These are phyloP conservation scores for Bombus superbus DNA, from an alignment of 1,140 invertebrate species.

Conservation along the genomic window DNA sequence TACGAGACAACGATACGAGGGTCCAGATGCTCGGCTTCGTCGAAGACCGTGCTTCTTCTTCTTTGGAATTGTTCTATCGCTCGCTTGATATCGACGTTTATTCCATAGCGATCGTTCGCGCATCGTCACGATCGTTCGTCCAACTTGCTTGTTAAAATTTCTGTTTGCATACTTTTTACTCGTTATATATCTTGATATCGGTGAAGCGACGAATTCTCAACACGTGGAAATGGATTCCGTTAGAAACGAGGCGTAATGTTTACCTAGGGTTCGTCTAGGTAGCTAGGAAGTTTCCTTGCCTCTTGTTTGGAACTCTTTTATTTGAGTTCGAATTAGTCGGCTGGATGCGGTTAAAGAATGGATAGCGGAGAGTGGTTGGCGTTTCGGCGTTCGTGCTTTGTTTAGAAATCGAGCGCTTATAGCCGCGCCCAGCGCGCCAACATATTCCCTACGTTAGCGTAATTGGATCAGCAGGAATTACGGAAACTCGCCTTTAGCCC, in stretches of 20 bases:
- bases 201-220: background rate
- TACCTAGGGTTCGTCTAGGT: conserved; percentile 5
- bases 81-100: too few species aligned
- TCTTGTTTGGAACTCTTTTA: conserved; percentile 66
- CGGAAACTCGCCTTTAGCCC: conserved; percentile 66
- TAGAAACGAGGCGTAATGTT: conserved; percentile 1
- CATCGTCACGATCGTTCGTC: too few species aligned
- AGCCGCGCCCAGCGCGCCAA: conserved; percentile 56
- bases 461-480: conserved; percentile 75
- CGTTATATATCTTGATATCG: too few species aligned
- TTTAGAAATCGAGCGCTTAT: conserved; percentile 73
- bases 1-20: too few species aligned
- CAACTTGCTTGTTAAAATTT: too few species aligned
- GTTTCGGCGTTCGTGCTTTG: conserved; percentile 72
- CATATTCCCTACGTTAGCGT: conserved; percentile 72
- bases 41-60: too few species aligned
- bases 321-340: conserved; percentile 75
- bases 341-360: conserved; percentile 73
- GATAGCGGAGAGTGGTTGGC: conserved; percentile 54
- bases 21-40: too few species aligned
- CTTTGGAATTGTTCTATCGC: too few species aligned
- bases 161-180: too few species aligned
- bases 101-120: too few species aligned
- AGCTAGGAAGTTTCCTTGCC: conserved; percentile 7
- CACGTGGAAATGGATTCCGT: background rate